A percentile compares a stretch with the other conserved stretches of the same genome.
Evolutionary conservation across 2,888 invertebrate species (phyloP).

Genomic region (Platynereis dumerilii): DNA sequence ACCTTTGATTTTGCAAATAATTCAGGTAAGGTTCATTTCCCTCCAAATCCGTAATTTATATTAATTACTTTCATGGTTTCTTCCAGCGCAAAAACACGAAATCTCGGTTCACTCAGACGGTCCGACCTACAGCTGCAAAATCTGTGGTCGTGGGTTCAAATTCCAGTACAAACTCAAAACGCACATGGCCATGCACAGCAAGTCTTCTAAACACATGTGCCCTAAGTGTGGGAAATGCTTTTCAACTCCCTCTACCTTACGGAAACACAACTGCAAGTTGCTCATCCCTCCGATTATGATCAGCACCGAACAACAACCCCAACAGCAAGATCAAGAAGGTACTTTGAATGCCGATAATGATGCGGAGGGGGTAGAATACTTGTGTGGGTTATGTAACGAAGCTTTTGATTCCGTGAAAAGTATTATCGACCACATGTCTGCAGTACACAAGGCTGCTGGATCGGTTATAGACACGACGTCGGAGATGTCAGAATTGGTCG

Average conservation of each 20-base stretch:
- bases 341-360: not conserved
- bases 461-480: too few species aligned
- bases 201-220: conserved; percentile 35
- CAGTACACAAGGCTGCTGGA: conserved; percentile 1
- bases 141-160: conserved; percentile 41
- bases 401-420: conserved; percentile 25
- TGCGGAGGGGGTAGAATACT: conserved; percentile 22
- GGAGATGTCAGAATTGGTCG: too few species aligned
- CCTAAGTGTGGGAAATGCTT: conserved; percentile 38
- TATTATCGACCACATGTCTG: conserved; percentile 20
- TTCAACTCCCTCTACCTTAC: conserved; percentile 36
- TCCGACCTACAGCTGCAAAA: conserved; percentile 36
- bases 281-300: too few species aligned
- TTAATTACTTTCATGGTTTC: too few species aligned
- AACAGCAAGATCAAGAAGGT: not conserved
- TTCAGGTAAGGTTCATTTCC: too few species aligned
- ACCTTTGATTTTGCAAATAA: too few species aligned
- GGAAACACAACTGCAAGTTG: conserved; percentile 35
- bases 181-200: conserved; percentile 41
- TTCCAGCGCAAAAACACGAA: conserved; percentile 29
- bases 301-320: too few species aligned
- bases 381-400: conserved; percentile 37
- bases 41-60: too few species aligned
- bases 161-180: conserved; percentile 38
- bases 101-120: conserved; percentile 31